Conservation (phyloP, 2,888 invertebrate genomes). For the Drosophila flavopinicola region DNA sequence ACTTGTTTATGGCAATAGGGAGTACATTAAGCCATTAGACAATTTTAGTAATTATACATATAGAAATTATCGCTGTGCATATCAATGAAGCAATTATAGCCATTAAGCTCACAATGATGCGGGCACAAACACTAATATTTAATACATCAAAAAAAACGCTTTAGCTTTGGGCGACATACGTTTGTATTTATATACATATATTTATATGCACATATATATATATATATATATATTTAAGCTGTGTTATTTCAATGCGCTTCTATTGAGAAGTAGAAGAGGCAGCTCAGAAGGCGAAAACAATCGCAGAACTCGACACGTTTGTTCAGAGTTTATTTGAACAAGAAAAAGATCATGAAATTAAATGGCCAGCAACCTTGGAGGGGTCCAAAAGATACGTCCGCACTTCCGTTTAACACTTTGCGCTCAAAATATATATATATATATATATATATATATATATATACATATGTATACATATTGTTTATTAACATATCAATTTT, state of each 20-base stretch:
- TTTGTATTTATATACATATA: slow-evolving; percentile 3
- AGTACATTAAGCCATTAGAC: slow-evolving; percentile 6
- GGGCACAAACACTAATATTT: slow-evolving; percentile 25
- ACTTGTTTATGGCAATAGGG: slow-evolving; percentile 3
- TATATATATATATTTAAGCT: slow-evolving; percentile 24
- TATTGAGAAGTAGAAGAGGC: slow-evolving; percentile 38
- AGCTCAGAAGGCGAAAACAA: slow-evolving; percentile 43
- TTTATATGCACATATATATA: neutral
- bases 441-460: slow-evolving; percentile 10
- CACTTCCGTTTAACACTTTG: slow-evolving; percentile 75
- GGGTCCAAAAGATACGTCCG: slow-evolving; percentile 69
- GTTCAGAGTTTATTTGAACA: slow-evolving; percentile 52
- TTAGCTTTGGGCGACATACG: slow-evolving; percentile 25
- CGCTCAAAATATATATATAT: slow-evolving; percentile 24
- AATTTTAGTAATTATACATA: slow-evolving; percentile 3
- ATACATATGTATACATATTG: slow-evolving; percentile 14
- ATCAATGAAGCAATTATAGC: slow-evolving; percentile 65
- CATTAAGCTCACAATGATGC: slow-evolving; percentile 38
- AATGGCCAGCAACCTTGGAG: slow-evolving; percentile 68
- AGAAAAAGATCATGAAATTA: slow-evolving; percentile 75
- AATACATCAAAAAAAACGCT: slow-evolving; percentile 26
- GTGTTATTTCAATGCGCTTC: slow-evolving; percentile 40
- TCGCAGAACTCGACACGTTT: slow-evolving; percentile 67
- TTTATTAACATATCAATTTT: slow-evolving; percentile 45
- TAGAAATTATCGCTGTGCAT: slow-evolving; percentile 42